Evolutionary conservation across 1,140 invertebrate species (phyloP).

Genomic region (Ctenoplectra terminalis): DNA sequence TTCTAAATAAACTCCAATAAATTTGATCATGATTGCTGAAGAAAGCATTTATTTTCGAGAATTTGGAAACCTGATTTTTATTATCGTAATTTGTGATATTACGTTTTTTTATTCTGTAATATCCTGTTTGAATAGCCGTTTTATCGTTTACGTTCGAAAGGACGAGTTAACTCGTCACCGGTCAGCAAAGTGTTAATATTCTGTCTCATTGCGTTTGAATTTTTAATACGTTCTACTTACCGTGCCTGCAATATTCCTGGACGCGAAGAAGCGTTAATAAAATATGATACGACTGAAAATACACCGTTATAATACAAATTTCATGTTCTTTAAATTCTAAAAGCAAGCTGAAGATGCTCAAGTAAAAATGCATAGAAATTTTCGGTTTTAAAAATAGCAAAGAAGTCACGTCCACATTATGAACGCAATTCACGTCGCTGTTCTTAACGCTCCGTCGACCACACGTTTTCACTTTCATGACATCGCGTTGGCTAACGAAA

Average conservation of each 20-base stretch:
- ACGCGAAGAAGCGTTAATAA: not conserved
- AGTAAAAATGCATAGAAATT: not conserved
- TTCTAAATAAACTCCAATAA: too few species aligned
- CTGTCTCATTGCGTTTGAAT: not conserved
- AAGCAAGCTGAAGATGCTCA: not conserved
- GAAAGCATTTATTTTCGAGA: too few species aligned
- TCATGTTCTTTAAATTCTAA: not conserved
- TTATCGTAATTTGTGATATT: too few species aligned
- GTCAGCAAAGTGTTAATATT: too few species aligned
- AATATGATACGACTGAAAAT: not conserved
- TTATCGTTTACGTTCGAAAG: too few species aligned
- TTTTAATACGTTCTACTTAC: not conserved
- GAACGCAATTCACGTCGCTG: slow-evolving; percentile 19
- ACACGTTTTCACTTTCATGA: slow-evolving; percentile 5
- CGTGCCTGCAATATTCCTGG: not conserved
- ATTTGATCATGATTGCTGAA: too few species aligned
- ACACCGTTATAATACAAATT: not conserved
- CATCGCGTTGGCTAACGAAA: not conserved
- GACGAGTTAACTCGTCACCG: too few species aligned
- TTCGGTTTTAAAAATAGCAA: not conserved
- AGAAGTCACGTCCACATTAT: not conserved
- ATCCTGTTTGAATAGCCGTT: too few species aligned
- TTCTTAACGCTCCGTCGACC: slow-evolving; percentile 11
- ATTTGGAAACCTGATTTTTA: too few species aligned
- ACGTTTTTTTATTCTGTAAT: too few species aligned